Conservation (phyloP, 2,888 invertebrate species). For the Rhamphomyia laevipes region DNA sequence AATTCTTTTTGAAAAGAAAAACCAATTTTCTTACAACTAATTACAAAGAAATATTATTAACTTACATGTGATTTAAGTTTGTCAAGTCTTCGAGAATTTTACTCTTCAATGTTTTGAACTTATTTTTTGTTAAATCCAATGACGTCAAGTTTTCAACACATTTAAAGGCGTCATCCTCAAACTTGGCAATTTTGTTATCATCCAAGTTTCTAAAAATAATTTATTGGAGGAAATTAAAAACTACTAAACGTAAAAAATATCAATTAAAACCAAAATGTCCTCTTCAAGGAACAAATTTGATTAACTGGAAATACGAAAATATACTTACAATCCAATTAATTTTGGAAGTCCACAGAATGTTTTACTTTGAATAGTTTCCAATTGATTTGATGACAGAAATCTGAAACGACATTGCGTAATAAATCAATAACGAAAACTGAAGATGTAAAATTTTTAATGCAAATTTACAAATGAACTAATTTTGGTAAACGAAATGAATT, state of each 20-base stretch:
- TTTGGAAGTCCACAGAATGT: constrained; percentile 39
- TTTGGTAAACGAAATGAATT: constrained; percentile 32
- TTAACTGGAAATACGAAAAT: background rate
- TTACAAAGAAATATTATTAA: constrained; percentile 4
- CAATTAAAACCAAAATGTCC: background rate
- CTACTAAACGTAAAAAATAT: background rate
- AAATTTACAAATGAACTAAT: constrained; percentile 40
- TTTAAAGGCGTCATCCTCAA: constrained; percentile 36
- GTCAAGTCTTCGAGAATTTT: constrained; percentile 33
- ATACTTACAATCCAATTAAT: constrained; percentile 35
- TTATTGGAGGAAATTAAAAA: constrained; percentile 4
- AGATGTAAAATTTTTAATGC: background rate
- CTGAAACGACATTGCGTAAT: constrained; percentile 27
- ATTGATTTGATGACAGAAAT: constrained; percentile 41
- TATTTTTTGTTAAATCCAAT: constrained; percentile 33
- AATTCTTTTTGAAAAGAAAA: too few species aligned
- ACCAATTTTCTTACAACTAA: too few species aligned
- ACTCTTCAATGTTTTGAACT: constrained; percentile 34
- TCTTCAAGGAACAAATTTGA: background rate
- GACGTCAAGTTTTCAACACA: constrained; percentile 39
- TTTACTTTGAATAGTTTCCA: constrained; percentile 33
- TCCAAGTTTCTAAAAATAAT: constrained; percentile 36
- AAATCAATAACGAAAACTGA: constrained; percentile 2
- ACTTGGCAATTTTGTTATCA: constrained; percentile 35
- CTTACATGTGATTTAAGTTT: constrained; percentile 40